Base-by-base conservation (phyloP, 2,888 invertebrate genomes). In the Drosophila planitibia region DNA sequence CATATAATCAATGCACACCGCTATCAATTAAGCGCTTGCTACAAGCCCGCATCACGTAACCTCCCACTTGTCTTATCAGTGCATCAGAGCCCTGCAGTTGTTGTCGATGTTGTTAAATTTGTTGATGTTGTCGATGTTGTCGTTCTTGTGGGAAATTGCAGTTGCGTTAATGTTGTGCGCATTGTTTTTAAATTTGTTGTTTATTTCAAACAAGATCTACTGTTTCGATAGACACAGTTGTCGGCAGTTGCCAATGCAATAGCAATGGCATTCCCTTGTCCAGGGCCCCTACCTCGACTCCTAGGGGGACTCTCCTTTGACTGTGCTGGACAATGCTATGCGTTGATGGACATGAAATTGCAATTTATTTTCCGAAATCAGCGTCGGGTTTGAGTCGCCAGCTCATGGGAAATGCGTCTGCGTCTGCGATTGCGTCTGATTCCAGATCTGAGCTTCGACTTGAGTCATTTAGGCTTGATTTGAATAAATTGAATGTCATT, bases 401-500 rank as follows among this genome's bases (percentile, higher is more conserved):
- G 52, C 71, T 74, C 74, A 67, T 44, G 79, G 79, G 76, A 82
- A 73, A 79, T 69, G 63, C 49, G 33, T 60, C 49, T 58, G 75
- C 30, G 22, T 44, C 22, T 44, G 71, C 30, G 44, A 58, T 52
- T 47, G 55, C 22, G 10, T 60, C 67, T 51, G 62, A 12, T 22
- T 57, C 32, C 41, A 35, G 44, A 12, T 53, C 58, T 44, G 70
- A 55, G 51, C 52, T 47, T 33, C 32, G 49, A 44, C 69, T 67
- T 61, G 62, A 74, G 72, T 70, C 80, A 73, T 72, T 84, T 79
- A 70, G 82, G 79, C 83, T 90, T 90, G 90, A 90, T 89, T 90
- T 90, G 90, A 87, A 89, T 89, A 88, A 89, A 89, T 89, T 90
- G 90, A 82, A 82, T 80, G 90, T 89, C 89, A 89, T 89, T 89